These are phyloP conservation scores for Coracias cyanogaster DNA, from an alignment of 2,797 vertebrate genomes.

Conservation along the genomic window DNA sequence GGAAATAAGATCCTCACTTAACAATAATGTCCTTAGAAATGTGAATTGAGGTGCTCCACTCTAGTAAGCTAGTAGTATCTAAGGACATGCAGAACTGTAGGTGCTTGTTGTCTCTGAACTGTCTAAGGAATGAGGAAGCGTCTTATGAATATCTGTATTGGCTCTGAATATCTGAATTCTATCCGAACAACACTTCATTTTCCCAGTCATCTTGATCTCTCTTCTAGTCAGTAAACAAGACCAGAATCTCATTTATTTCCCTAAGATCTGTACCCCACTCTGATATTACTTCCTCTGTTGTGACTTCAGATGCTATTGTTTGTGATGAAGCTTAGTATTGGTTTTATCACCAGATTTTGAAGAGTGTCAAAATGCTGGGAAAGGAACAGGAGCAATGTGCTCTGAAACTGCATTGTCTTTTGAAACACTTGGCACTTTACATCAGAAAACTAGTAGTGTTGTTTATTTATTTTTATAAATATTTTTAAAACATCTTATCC, in stretches of 20 bases:
- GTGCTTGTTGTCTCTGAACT: neutral
- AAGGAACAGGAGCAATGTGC: slow-evolving; percentile 18
- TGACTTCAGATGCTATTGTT: neutral
- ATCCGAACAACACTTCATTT: neutral
- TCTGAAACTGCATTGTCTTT: slow-evolving; percentile 42
- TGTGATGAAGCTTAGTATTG: slow-evolving; percentile 32
- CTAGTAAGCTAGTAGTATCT: neutral
- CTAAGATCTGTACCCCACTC: neutral
- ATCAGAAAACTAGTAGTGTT: slow-evolving; percentile 39
- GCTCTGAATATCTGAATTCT: neutral
- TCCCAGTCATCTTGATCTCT: neutral
- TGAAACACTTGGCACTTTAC: slow-evolving; percentile 61
- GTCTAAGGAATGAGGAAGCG: neutral
- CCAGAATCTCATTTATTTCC: neutral
- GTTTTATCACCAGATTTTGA: slow-evolving; percentile 36
- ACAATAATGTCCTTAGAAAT: neutral
- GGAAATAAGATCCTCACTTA: neutral
- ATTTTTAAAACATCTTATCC: slow-evolving; percentile 53
- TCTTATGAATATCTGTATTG: neutral
- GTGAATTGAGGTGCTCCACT: neutral
- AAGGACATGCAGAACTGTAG: neutral
- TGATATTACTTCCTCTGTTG: neutral
- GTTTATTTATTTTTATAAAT: slow-evolving; percentile 58
- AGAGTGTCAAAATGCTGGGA: slow-evolving; percentile 45
- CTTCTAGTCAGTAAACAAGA: neutral